A percentile compares a stretch with the other conserved stretches of the same genome.
Conservation (phyloP, 2,113 vertebrate genomes). For the Leptobrachium leishanense region DNA sequence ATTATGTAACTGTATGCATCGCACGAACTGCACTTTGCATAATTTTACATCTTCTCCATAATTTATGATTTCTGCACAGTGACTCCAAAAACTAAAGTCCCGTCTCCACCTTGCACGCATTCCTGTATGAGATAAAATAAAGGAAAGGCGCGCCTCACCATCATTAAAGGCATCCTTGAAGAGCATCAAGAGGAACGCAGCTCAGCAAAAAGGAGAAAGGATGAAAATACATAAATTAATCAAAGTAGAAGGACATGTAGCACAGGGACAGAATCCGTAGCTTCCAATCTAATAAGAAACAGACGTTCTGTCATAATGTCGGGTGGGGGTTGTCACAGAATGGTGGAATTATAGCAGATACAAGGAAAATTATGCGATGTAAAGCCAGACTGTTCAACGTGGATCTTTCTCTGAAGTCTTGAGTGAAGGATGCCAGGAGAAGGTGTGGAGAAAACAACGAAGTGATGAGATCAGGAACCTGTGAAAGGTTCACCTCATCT, state of each 20-base stretch:
- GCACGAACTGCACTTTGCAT: conserved; percentile 53
- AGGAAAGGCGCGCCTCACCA: conserved; percentile 49
- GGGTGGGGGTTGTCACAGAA: too few species aligned
- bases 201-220: conserved; percentile 24
- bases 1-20: conserved; percentile 20
- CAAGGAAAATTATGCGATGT: too few species aligned
- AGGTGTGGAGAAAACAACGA: too few species aligned
- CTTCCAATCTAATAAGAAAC: conserved; percentile 28
- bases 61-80: conserved; percentile 51
- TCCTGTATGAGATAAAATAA: conserved; percentile 43
- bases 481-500: too few species aligned
- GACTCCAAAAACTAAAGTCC: conserved; percentile 19
- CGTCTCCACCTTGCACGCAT: background rate
- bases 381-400: too few species aligned
- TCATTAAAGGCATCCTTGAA: conserved; percentile 52
- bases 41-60: conserved; percentile 59
- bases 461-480: too few species aligned
- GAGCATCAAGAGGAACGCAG: conserved; percentile 51
- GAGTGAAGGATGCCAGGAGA: too few species aligned
- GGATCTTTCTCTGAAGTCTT: too few species aligned
- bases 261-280: conserved; percentile 49
- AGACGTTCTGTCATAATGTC: conserved; percentile 12
- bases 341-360: too few species aligned
- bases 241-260: conserved; percentile 20
- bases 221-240: conserved; percentile 51